Base-by-base conservation (phyloP, 2,888 invertebrate species). In the Neoascia interrupta region DNA sequence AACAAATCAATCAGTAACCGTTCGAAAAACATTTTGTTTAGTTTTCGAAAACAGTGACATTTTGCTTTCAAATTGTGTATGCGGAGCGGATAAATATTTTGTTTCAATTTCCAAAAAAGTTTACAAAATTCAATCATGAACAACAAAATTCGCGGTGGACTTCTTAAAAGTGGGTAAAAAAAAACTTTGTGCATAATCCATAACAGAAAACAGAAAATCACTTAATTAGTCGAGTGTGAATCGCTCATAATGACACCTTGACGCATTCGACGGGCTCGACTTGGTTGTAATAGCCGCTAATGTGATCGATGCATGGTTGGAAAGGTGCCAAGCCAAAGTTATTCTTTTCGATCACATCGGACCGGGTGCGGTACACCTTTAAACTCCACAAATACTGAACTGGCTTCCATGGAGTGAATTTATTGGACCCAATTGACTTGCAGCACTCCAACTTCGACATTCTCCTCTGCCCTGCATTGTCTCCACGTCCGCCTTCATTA, bases 1-100 rank as follows among this genome's bases (percentile, higher is more conserved):
- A 51, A 63, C 58, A 64, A 76, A 58, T 58, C 58, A 58, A 70
- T 58, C 45, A 69, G 47, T 49, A 41, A 49, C 34, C 49, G 5
- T 16, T 37, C 34, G 13, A 19, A 15, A 39, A 36, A 47, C 4
- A 16, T 54, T n/a, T n/a, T n/a, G n/a, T n/a, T n/a, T n/a, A n/a
- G n/a, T 39, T 16, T 37, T 26, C 11, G 11, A 53, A 45, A 39
- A 54, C n/a, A 54, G 15, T 51, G 34, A 69, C 58, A 58, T 13
- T 68, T 61, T 6, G 5, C 18, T 19, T 37, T 21, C 16, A 54
- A 74, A 61, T 18, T 16, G 4, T 31, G 13, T 19, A 41, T 56
- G 39, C 16, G 6, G 8, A 8, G 41, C 21, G 18, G 5, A 16
- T n/a, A 19, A 41, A 26, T 39, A 18, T 6, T 11, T 3, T 19